Evolutionary conservation across 2,797 vertebrate genomes (phyloP), one percentile per base, ranked within the genome.

Genomic region (Tenualosa ilisha): DNA sequence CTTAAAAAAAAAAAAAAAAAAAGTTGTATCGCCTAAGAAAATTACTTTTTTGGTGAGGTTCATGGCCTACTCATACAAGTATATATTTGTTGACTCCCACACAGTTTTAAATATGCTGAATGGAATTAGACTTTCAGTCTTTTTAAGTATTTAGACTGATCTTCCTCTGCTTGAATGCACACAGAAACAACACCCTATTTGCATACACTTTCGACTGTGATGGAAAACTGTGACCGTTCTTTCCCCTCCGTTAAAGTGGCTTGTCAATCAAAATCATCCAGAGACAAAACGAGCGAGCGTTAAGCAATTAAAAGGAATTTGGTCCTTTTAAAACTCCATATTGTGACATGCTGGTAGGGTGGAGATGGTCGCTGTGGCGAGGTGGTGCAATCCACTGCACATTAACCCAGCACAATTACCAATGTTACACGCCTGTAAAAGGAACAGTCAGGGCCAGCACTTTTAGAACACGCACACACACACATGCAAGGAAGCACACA

Each of bases 351-450:
- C 87, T 81, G 84, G 83, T 86, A 86, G 82, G 75, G 46, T 87
- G 90, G 87, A 93, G 92, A 94, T 90, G 92, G 92, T 93, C 91
- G 91, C 83, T 86, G 65, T 50, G 87, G 91, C 90, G 92, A 84
- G 90, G 93, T 93, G 91, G 89, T 91, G 89, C 81, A 88, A 90
- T 90, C 91, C 87, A 91, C 87, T 87, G 93, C 92, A 89, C 94
- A 93, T 95, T 95, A 94, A 94, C 94, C 93, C 91, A 79, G 88
- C 91, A 93, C 94, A 94, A 94, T 94, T 95, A 93, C 89, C 89
- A 92, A 89, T 92, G 93, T 92, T 94, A 91, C 88, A 94, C 92
- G 93, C 92, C 91, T 79, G 84, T 43, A 90, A 87, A 43, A 89
- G 91, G 89, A 91, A 75, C 75, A 81, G 89, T 12, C 91, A 94